Evolutionary conservation across 2,888 invertebrate species (phyloP), one percentile per base, ranked within the genome.

Genomic region (Agonopterix arenella): DNA sequence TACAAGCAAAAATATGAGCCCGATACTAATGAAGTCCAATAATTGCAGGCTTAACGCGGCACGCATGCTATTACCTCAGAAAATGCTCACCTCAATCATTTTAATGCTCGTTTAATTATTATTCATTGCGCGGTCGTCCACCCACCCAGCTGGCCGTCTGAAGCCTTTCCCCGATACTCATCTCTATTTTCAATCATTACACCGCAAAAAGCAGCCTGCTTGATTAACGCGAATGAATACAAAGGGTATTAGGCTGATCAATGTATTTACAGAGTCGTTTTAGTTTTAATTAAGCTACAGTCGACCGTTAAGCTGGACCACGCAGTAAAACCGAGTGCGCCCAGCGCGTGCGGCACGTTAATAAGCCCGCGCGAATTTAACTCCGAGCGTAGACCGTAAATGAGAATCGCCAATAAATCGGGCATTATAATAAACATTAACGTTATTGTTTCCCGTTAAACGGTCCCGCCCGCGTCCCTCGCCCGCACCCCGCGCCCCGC

Each of bases 391-490:
- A 64, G 64, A 67, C 76, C 74, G 71, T 83, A 81, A 85, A 84
- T 81, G 82, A 73, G 80, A 80, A 88, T 83, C 75, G 73, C 77
- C 79, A 79, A 84, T 86, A 84, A 89, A 88, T 84, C 79, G 82
- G 76, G 66, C 79, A 80, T 86, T 84, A 88, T 86, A 85, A 85
- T 86, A 80, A 84, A 81, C 82, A 81, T 84, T 83, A 84, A 75
- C 80, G 77, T 84, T 84, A 86, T 84, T 84, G 83, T 80, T 80
- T 76, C 71, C 73, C 78, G 75, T 79, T 82, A 80, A 81, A 73
- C 72, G 64, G 53, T 58, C 61, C 57, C 58, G n/a, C 61, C 57
- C 58, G 28, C 10, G 41, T 28, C 28, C 28, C 28, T 28, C 28
- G 28, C 28, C 28, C 28, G 28, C 43, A 56, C 37, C 56, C 55